These are phyloP conservation scores for Nephila pilipes DNA, from an alignment of 1,140 invertebrate genomes.

Conservation along the genomic window DNA sequence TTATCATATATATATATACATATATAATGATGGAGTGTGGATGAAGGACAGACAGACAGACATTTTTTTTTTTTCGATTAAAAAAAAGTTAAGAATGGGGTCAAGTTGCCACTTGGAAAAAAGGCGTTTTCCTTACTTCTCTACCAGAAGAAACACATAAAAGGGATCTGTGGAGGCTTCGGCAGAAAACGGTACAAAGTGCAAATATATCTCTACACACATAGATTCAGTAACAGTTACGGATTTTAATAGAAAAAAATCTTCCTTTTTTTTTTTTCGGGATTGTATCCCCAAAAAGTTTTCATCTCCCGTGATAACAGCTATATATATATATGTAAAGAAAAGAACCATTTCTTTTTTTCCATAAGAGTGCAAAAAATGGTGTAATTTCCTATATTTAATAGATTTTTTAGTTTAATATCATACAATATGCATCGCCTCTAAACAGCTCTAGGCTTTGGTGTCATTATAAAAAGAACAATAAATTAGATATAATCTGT, in stretches of 20 bases:
- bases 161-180: background rate
- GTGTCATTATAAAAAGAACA: slow-evolving; percentile 16
- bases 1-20: slow-evolving; percentile 25
- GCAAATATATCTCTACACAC: slow-evolving; percentile 17
- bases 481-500: slow-evolving; percentile 35
- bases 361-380: slow-evolving; percentile 5
- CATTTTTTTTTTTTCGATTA: background rate
- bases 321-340: slow-evolving; percentile 9
- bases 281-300: background rate
- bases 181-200: background rate
- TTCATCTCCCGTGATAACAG: background rate
- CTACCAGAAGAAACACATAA: background rate
- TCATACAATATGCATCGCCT: background rate
- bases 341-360: background rate
- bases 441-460: background rate
- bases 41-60: background rate
- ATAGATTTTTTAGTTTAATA: background rate
- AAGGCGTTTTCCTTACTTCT: background rate
- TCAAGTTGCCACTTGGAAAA: background rate
- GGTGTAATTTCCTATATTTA: slow-evolving; percentile 9
- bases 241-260: background rate
- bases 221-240: background rate
- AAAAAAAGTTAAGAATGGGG: slow-evolving; percentile 29
- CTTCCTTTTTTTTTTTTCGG: background rate
- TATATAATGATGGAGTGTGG: slow-evolving; percentile 16